Conservation (phyloP, 2,797 vertebrate genomes). For the Holocentrus rufus region DNA sequence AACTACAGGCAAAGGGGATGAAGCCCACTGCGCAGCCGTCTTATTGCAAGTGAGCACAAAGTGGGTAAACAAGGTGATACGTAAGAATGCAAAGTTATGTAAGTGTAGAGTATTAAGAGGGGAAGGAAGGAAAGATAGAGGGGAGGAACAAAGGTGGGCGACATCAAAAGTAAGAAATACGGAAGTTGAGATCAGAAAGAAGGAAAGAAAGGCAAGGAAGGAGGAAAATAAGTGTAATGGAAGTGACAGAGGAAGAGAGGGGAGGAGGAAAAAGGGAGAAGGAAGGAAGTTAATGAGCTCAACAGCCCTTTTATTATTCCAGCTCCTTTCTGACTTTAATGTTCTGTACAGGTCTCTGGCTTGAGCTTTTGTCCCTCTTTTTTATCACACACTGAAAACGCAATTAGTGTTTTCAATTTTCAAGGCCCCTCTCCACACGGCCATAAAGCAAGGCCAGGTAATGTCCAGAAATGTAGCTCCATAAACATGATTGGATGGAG, state of each 20-base stretch:
- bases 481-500: constrained; percentile 43
- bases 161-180: neutral
- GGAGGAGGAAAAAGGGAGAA: constrained; percentile 5
- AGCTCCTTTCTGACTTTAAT: constrained; percentile 42
- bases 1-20: constrained; percentile 47
- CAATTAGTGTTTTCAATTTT: constrained; percentile 66
- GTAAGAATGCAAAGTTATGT: constrained; percentile 49
- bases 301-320: constrained; percentile 49
- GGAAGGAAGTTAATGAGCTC: constrained; percentile 57
- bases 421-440: constrained; percentile 42
- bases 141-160: neutral
- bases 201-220: constrained; percentile 3
- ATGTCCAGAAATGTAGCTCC: constrained; percentile 45
- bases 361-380: constrained; percentile 52
- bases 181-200: constrained; percentile 15
- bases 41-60: constrained; percentile 25
- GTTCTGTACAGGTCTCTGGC: constrained; percentile 52
- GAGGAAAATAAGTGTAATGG: neutral
- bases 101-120: constrained; percentile 18
- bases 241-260: neutral
- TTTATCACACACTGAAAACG: constrained; percentile 57
- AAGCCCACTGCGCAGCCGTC: constrained; percentile 59
- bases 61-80: constrained; percentile 44
- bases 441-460: constrained; percentile 50
- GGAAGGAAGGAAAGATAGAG: neutral